A percentile compares a stretch with the other conserved stretches of the same genome.
phyloP scores from a whole-genome alignment of 1,140 invertebrate genomes.

The Drosophila seguyi region DNA sequence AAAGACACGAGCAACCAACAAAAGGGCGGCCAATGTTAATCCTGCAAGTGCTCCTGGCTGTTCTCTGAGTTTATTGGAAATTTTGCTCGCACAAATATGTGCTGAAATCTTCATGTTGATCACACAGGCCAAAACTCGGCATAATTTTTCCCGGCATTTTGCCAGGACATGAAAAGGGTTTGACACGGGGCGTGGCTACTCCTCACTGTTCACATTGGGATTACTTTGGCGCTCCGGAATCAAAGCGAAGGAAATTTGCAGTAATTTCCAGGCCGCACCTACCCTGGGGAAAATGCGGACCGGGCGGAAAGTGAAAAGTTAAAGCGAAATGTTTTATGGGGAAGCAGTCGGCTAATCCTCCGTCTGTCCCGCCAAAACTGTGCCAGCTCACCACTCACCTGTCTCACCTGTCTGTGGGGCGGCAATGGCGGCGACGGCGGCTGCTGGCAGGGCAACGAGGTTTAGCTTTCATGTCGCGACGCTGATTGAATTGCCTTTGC shows the following conservation, averaged over 20 bases:
- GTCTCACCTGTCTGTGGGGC: constrained; percentile 49
- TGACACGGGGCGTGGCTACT: constrained; percentile 51
- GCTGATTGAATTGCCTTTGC: constrained; percentile 77
- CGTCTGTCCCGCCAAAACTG: constrained; percentile 36
- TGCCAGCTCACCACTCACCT: constrained; percentile 33
- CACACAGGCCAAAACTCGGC: constrained; percentile 15
- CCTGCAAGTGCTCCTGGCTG: constrained; percentile 17
- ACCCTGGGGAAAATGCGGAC: neutral
- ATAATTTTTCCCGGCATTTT: constrained; percentile 55
- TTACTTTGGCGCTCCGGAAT: constrained; percentile 46
- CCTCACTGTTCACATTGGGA: constrained; percentile 45
- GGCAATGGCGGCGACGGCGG: neutral
- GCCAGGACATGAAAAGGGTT: constrained; percentile 76
- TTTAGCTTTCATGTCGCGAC: constrained; percentile 72
- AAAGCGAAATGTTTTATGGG: constrained; percentile 37
- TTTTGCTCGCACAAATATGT: constrained; percentile 46
- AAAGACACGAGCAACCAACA: constrained; percentile 17
- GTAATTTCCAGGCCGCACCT: constrained; percentile 42
- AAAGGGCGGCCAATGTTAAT: constrained; percentile 36
- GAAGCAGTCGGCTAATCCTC: constrained; percentile 39
- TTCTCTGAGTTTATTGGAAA: constrained; percentile 34
- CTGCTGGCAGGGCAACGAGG: constrained; percentile 43
- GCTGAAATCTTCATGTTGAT: constrained; percentile 20
- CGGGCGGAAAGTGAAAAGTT: constrained; percentile 39
- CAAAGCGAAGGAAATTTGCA: constrained; percentile 42